Conservation (phyloP, 1,140 invertebrate species). For the Acromyrmex echinatior region DNA sequence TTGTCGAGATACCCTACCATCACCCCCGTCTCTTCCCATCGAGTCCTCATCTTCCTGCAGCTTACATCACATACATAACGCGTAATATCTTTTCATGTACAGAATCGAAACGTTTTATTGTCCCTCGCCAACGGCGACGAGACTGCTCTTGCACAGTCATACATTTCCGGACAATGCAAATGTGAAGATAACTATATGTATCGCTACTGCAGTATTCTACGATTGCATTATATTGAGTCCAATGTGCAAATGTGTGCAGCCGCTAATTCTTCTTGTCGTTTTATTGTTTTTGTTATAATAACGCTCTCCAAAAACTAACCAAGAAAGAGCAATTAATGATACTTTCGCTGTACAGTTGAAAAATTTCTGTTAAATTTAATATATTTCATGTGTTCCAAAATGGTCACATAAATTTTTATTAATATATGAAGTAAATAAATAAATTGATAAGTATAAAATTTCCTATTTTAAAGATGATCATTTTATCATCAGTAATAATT, state of each 20-base stretch:
- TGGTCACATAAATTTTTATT: too few species aligned
- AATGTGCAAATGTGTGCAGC: background rate
- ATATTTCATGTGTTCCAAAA: too few species aligned
- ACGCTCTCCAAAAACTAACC: background rate
- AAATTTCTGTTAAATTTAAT: too few species aligned
- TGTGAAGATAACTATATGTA: background rate
- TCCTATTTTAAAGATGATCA: too few species aligned
- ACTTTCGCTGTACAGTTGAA: background rate
- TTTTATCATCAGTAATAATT: too few species aligned
- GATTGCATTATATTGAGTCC: background rate
- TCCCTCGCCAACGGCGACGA: constrained; percentile 11
- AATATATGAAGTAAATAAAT: too few species aligned
- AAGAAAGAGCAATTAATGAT: background rate
- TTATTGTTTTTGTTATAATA: background rate
- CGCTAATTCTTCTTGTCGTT: background rate
- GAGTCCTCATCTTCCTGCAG: constrained; percentile 2
- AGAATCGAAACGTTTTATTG: constrained; percentile 59
- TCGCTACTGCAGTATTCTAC: background rate
- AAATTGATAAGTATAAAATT: too few species aligned
- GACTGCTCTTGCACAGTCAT: constrained; percentile 4
- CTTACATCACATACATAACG: constrained; percentile 65
- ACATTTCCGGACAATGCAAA: background rate
- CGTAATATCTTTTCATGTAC: constrained; percentile 68
- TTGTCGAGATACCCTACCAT: background rate
- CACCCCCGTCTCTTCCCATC: background rate